Percentiles rank a stretch among this genome's conserved stretches.
Evolutionary conservation across 2,113 vertebrate genomes (phyloP).

Genomic region (Tichodroma muraria): DNA sequence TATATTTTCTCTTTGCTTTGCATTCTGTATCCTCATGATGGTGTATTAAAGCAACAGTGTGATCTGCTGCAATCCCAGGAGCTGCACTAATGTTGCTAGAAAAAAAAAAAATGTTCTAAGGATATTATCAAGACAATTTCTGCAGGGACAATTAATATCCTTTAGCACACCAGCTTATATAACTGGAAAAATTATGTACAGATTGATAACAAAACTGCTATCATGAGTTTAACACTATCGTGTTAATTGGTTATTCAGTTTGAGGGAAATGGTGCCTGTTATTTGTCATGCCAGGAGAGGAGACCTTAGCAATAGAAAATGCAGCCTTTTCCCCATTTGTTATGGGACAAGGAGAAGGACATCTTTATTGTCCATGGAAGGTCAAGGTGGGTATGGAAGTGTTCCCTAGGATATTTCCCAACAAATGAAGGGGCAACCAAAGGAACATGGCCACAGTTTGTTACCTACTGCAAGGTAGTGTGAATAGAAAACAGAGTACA

Average conservation of each 20-base stretch:
- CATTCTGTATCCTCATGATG: neutral
- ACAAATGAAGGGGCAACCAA: neutral
- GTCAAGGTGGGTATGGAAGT: neutral
- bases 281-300: neutral
- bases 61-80: neutral
- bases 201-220: neutral
- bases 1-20: neutral
- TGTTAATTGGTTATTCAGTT: neutral
- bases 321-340: neutral
- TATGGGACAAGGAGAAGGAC: neutral
- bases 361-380: neutral
- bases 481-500: neutral
- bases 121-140: neutral
- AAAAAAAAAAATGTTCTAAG: neutral
- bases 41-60: neutral
- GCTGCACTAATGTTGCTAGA: neutral
- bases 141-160: neutral
- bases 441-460: neutral
- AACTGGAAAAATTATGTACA: neutral
- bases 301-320: neutral
- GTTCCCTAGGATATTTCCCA: neutral
- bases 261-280: neutral
- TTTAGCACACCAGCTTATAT: neutral
- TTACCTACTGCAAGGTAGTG: neutral
- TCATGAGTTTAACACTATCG: fast-evolving